Evolutionary conservation across 2,888 invertebrate species (phyloP).

Genomic region (Oligia latruncula): DNA sequence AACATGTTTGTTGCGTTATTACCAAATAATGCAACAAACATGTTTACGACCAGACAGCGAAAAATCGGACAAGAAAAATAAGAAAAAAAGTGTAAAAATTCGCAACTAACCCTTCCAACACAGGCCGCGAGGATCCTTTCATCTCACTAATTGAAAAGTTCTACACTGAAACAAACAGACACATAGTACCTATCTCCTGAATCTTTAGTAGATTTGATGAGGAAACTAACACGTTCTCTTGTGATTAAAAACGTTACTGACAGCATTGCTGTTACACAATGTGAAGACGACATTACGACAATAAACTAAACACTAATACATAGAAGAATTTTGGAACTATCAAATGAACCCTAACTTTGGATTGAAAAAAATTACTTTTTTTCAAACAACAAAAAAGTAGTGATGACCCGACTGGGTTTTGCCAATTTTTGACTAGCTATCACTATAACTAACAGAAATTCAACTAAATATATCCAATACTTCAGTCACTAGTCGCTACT

Average conservation of each 20-base stretch:
- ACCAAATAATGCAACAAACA: constrained; percentile 12
- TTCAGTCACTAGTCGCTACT: no score
- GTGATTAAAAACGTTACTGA: constrained; percentile 19
- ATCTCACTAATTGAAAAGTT: constrained; percentile 59
- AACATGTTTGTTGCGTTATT: no score
- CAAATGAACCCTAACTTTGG: neutral
- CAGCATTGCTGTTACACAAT: neutral
- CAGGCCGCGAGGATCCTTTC: constrained; percentile 45
- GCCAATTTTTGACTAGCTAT: neutral
- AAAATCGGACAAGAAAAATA: constrained; percentile 18
- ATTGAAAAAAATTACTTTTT: neutral
- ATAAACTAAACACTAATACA: no score
- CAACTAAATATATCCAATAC: no score
- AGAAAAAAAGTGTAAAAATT: constrained; percentile 28
- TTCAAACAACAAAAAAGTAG: neutral
- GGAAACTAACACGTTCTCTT: constrained; percentile 9
- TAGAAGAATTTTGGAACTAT: no score
- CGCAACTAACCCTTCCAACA: constrained; percentile 27
- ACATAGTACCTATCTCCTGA: constrained; percentile 41
- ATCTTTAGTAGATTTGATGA: constrained; percentile 50
- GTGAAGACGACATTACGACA: no score
- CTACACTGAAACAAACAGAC: constrained; percentile 47
- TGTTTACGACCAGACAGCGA: neutral
- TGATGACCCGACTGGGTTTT: neutral
- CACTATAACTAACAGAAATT: no score